Evolutionary conservation across 2,888 invertebrate species (phyloP), one percentile per base, ranked within the genome.

Genomic region (Mythimna impura): DNA sequence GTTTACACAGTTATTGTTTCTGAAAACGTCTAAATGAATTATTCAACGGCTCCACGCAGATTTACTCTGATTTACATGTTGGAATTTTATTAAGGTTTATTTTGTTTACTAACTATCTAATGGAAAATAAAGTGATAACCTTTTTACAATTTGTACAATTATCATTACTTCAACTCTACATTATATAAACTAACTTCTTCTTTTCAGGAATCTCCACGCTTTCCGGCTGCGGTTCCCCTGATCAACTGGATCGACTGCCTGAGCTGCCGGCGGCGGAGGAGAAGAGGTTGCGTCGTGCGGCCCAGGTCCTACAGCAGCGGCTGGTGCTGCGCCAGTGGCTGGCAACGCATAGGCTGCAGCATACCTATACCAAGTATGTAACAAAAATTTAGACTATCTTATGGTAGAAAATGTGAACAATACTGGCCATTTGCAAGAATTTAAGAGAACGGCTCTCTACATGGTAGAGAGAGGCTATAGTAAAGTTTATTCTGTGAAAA

Each of bases 241-340:
- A 98, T 88, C 97, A 98, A 79, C 87, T 98, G 89, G 97, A 97
- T 85, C 94, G 96, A 74, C 95, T 98, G 87, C 98, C 98, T 50
- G 98, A 98, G 96, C 94, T 98, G 89, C 98, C 98, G 84, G 97
- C 98, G 64, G 97, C 98, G 75, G 98, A 98, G 94, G 98, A 98
- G 93, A 98, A 98, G 93, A 97, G 98, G 66, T 96, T 98, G 80
- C 98, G 98, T 86, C 97, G 98, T 61, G 98, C 98, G 12, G 98
- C 98, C 10, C 96, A 97, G 76, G 97, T 98, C 82, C 96, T 99
- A 88, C 98, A 98, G 93, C 98, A 98, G 92, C 97, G 98, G 79
- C 97, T 99, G 76, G 98, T 98, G 85, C 96, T 99, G 86, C 97
- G 98, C 40, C 98, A 98, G 96, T 99, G 98, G 98, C 96, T 99